These are phyloP conservation scores for Brachyptera risi DNA, from an alignment of 2,888 invertebrate species.

Conservation along the genomic window DNA sequence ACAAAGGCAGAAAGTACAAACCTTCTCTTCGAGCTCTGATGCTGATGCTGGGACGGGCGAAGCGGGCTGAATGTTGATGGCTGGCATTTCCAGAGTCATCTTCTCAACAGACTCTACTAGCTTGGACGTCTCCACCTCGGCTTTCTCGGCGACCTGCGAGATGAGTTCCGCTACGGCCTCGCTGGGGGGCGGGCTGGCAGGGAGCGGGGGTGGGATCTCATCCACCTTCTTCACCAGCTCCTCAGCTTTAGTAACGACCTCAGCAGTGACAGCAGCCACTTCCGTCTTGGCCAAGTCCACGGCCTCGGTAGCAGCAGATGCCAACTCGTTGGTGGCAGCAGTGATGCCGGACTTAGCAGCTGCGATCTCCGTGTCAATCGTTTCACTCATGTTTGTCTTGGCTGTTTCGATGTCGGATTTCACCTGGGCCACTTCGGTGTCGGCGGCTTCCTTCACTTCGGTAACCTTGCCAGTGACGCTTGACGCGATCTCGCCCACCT, in stretches of 20 bases:
- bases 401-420: slow-evolving; percentile 3
- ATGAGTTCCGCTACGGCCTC: slow-evolving; percentile 12
- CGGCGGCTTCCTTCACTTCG: neutral
- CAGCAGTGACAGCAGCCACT: neutral
- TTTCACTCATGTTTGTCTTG: slow-evolving; percentile 14
- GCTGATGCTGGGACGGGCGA: neutral
- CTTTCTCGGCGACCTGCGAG: slow-evolving; percentile 4
- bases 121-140: neutral
- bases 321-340: slow-evolving; percentile 12
- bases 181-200: slow-evolving; percentile 27
- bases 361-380: slow-evolving; percentile 22
- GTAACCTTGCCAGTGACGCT: neutral
- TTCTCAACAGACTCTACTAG: neutral
- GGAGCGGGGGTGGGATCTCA: slow-evolving; percentile 28
- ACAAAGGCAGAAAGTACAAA: neutral
- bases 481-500: slow-evolving; percentile 1
- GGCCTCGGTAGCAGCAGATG: neutral
- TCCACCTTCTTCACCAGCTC: slow-evolving; percentile 10
- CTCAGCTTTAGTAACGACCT: neutral
- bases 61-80: neutral
- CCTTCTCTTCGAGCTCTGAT: neutral
- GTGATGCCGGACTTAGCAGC: neutral
- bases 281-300: neutral
- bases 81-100: neutral
- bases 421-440: neutral